phyloP scores from a whole-genome alignment of 2,797 vertebrate genomes.

The Microctenopoma stevenorrisi region DNA sequence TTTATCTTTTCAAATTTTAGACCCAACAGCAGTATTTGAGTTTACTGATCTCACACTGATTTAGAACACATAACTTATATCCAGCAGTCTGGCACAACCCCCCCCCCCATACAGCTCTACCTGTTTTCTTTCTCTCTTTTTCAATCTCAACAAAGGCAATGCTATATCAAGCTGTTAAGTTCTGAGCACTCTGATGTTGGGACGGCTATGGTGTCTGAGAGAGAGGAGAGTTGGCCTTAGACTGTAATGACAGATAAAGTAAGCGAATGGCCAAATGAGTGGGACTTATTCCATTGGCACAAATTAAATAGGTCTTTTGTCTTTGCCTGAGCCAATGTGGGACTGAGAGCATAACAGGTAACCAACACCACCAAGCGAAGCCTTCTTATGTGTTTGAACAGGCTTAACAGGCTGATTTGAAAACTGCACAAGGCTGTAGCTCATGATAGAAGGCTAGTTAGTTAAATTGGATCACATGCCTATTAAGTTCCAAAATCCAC shows the following conservation, averaged over 20 bases:
- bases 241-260: constrained; percentile 77
- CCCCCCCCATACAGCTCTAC: constrained; percentile 6
- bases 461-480: constrained; percentile 67
- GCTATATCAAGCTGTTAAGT: constrained; percentile 41
- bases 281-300: constrained; percentile 79
- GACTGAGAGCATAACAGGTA: constrained; percentile 41
- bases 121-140: constrained; percentile 7
- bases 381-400: constrained; percentile 53
- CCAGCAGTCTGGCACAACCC: constrained; percentile 51
- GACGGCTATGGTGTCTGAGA: constrained; percentile 45
- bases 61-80: constrained; percentile 50
- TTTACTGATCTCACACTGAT: constrained; percentile 48
- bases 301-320: constrained; percentile 72
- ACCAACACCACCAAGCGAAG: constrained; percentile 55
- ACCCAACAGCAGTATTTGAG: constrained; percentile 44
- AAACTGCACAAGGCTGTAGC: constrained; percentile 33
- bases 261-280: constrained; percentile 67
- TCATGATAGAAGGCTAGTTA: constrained; percentile 46
- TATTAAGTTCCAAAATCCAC: constrained; percentile 59
- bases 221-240: constrained; percentile 65
- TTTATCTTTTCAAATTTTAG: constrained; percentile 41
- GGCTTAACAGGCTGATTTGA: constrained; percentile 39
- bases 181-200: constrained; percentile 40
- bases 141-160: constrained; percentile 36
- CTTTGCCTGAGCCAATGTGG: constrained; percentile 54